Conservation (phyloP, 2,113 vertebrate species). For the Tragelaphus strepsiceros region DNA sequence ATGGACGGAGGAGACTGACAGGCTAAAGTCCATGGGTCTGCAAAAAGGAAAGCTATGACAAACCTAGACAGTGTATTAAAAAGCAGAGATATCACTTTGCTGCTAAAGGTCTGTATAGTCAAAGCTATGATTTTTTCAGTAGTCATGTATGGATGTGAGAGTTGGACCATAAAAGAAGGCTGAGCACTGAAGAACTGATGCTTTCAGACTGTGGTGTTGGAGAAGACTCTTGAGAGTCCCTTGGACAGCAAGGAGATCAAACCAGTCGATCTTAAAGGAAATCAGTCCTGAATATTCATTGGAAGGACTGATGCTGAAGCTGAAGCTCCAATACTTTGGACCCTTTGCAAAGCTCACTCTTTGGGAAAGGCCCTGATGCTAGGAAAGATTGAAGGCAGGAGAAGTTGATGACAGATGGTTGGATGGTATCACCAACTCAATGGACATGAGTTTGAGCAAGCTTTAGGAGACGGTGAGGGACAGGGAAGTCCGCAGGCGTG, state of each 20-base stretch:
- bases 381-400: neutral
- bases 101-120: neutral
- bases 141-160: neutral
- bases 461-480: neutral
- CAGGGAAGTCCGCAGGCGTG: neutral
- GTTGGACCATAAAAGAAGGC: neutral
- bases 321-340: neutral
- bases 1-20: neutral
- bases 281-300: neutral
- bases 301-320: neutral
- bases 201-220: neutral
- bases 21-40: neutral
- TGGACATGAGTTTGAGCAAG: neutral
- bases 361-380: neutral
- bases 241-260: rapidly evolving
- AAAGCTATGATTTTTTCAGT: neutral
- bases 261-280: neutral
- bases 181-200: neutral
- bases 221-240: neutral
- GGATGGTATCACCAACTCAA: neutral
- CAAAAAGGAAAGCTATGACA: neutral
- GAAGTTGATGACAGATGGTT: neutral
- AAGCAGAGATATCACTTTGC: neutral
- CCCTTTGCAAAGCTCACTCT: neutral
- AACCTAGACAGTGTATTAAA: neutral